Evolutionary conservation across 1,140 invertebrate genomes (phyloP).

Genomic region (Ditylenchus dipsaci): DNA sequence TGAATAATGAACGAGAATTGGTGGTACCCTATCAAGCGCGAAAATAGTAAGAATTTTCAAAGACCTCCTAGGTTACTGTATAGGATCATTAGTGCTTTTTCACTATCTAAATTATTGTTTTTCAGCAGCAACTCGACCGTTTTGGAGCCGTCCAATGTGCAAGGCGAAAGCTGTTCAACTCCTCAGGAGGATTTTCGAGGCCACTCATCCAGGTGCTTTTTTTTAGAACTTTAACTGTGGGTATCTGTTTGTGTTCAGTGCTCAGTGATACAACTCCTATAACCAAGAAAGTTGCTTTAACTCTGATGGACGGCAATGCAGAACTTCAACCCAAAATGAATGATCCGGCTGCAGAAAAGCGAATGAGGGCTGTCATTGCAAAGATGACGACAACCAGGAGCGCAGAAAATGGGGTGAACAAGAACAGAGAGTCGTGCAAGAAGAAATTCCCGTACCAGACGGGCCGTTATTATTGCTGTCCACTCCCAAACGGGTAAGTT

Average conservation of each 20-base stretch:
- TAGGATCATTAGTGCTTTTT: too few relatives aligned
- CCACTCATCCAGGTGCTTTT: constrained; percentile 28
- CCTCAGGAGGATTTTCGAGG: constrained; percentile 21
- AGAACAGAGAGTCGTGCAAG: not conserved
- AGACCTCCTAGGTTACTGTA: too few relatives aligned
- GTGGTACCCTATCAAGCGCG: too few relatives aligned
- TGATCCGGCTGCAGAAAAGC: not conserved
- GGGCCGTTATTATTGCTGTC: too few relatives aligned
- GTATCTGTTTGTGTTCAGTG: not conserved
- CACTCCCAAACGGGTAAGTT: not conserved
- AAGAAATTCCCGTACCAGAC: not conserved
- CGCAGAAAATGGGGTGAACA: not conserved
- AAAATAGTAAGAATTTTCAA: too few relatives aligned
- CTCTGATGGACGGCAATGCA: too few relatives aligned
- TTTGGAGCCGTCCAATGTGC: constrained; percentile 36
- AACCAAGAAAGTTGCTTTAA: not conserved
- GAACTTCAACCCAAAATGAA: too few relatives aligned
- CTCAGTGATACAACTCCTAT: not conserved
- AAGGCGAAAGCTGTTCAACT: constrained; percentile 23
- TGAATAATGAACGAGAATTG: too few relatives aligned
- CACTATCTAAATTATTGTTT: too few relatives aligned
- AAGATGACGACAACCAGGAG: not conserved
- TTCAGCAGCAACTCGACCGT: constrained; percentile 19
- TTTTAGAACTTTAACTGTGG: too few relatives aligned
- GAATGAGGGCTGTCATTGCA: constrained; percentile 3